phyloP scores from a whole-genome alignment of 2,113 vertebrate species.

The Gopherus flavomarginatus region DNA sequence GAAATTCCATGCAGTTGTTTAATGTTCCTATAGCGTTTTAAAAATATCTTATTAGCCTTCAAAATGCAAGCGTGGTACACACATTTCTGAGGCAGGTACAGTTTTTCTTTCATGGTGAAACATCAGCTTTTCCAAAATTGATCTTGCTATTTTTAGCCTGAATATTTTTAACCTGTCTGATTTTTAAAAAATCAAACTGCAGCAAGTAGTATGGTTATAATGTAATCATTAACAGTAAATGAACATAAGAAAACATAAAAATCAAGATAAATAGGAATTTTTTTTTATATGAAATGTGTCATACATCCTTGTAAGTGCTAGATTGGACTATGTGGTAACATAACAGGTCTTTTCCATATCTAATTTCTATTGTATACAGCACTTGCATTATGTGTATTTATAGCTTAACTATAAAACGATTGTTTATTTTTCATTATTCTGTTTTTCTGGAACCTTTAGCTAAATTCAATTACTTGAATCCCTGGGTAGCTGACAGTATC shows the following conservation, averaged over 20 bases:
- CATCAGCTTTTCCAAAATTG: background rate
- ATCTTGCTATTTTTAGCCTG: background rate
- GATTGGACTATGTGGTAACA: accelerated
- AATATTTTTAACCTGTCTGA: background rate
- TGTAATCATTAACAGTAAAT: background rate
- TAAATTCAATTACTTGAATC: background rate
- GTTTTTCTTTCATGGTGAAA: background rate
- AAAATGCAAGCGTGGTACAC: background rate
- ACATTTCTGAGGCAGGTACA: background rate
- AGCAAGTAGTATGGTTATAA: background rate
- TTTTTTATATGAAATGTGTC: background rate
- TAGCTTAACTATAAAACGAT: background rate
- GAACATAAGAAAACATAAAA: background rate
- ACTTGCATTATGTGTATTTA: accelerated
- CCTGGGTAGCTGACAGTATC: background rate
- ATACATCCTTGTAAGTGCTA: background rate
- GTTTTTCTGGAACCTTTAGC: background rate
- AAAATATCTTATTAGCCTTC: background rate
- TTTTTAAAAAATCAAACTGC: background rate
- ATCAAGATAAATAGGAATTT: background rate
- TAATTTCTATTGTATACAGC: accelerated
- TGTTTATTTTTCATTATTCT: background rate
- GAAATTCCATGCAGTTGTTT: background rate
- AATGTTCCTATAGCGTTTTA: background rate
- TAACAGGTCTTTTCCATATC: background rate